Evolutionary conservation across 2,797 vertebrate genomes (phyloP).

Genomic region (Ctenosaura bakeri): DNA sequence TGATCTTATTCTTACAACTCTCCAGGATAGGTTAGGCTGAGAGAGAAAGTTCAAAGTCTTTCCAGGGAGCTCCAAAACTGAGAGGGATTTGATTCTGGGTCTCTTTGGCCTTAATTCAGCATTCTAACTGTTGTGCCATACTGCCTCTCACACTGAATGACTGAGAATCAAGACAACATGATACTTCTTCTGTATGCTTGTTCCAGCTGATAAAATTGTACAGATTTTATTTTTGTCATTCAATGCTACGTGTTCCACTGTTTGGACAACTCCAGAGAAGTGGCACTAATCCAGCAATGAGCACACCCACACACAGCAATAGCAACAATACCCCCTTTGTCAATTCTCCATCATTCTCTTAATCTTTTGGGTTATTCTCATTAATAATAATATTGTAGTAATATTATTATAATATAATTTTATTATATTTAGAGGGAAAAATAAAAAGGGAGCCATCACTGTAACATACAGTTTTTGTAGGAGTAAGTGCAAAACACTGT

Average conservation of each 20-base stretch:
- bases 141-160: background rate
- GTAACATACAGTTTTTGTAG: background rate
- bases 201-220: background rate
- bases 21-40: background rate
- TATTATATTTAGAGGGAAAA: background rate
- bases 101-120: background rate
- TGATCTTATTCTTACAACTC: background rate
- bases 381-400: background rate
- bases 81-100: background rate
- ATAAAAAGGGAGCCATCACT: background rate
- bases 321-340: background rate
- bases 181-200: background rate
- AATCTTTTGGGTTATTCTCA: background rate
- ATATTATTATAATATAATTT: background rate
- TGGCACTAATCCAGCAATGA: background rate
- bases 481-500: constrained; percentile 10
- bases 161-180: background rate
- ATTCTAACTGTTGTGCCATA: background rate
- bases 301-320: background rate
- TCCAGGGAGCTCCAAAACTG: background rate
- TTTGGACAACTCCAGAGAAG: background rate
- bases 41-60: background rate
- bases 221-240: background rate
- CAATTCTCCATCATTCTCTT: background rate
- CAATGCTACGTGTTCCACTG: background rate